Conservation (phyloP, 2,113 vertebrate genomes). For the Delphinus delphis region DNA sequence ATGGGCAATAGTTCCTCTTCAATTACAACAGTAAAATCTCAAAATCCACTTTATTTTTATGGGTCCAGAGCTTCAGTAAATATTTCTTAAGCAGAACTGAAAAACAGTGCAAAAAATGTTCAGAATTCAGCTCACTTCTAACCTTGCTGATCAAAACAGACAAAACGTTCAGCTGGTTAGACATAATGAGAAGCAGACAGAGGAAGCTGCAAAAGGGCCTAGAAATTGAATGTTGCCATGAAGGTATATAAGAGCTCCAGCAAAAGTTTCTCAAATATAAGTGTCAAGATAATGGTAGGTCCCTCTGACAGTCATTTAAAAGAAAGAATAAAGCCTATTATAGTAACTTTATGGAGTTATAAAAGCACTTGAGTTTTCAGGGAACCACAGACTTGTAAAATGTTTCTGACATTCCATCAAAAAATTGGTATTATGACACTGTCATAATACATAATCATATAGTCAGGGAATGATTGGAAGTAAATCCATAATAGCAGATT, state of each 20-base stretch:
- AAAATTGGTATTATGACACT: slow-evolving; percentile 67
- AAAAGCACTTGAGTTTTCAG: slow-evolving; percentile 67
- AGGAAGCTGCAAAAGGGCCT: slow-evolving; percentile 10
- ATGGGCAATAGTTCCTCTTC: slow-evolving; percentile 62
- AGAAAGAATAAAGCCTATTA: slow-evolving; percentile 68
- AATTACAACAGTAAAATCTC: slow-evolving; percentile 62
- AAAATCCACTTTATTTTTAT: slow-evolving; percentile 69
- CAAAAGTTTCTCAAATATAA: slow-evolving; percentile 59
- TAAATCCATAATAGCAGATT: slow-evolving; percentile 64
- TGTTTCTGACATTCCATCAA: slow-evolving; percentile 71
- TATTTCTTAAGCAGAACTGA: slow-evolving; percentile 72
- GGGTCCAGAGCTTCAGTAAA: slow-evolving; percentile 54
- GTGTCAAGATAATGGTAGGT: slow-evolving; percentile 66
- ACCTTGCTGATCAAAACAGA: slow-evolving; percentile 65
- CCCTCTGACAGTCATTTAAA: slow-evolving; percentile 68
- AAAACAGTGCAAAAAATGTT: not conserved
- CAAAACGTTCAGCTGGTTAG: slow-evolving; percentile 54
- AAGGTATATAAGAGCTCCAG: slow-evolving; percentile 24
- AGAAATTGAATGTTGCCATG: slow-evolving; percentile 45
- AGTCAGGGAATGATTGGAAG: slow-evolving; percentile 61
- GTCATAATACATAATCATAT: slow-evolving; percentile 72
- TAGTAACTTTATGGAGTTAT: slow-evolving; percentile 62
- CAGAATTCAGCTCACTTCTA: slow-evolving; percentile 71
- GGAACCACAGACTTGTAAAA: slow-evolving; percentile 64
- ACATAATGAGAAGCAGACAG: slow-evolving; percentile 43